Conservation (phyloP, 2,888 invertebrate genomes). For the Melieria picta region DNA sequence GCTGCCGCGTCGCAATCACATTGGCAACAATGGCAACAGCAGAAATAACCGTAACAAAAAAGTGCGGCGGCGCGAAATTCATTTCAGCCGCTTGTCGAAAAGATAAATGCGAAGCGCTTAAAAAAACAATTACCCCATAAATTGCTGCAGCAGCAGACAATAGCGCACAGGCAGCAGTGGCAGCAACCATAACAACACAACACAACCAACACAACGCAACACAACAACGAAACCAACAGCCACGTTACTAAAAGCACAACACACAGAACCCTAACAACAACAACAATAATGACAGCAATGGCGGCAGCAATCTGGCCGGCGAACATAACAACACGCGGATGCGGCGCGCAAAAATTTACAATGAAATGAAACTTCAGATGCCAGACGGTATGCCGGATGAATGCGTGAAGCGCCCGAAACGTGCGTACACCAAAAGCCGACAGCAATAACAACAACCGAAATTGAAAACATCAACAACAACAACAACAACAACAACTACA, state of each 20-base stretch:
- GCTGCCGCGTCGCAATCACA: neutral
- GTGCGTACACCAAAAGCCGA: too few relatives aligned
- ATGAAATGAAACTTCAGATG: too few relatives aligned
- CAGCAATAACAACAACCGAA: too few relatives aligned
- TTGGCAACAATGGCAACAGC: neutral
- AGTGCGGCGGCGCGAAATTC: slow-evolving; percentile 42
- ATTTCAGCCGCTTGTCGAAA: slow-evolving; percentile 54
- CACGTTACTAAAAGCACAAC: slow-evolving; percentile 25
- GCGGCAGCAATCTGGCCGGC: too few relatives aligned
- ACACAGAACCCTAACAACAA: slow-evolving; percentile 32
- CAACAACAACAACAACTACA: too few relatives aligned
- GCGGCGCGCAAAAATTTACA: too few relatives aligned
- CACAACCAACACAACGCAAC: slow-evolving; percentile 32
- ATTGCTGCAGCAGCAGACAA: slow-evolving; percentile 44
- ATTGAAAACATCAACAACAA: too few relatives aligned
- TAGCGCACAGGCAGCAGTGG: neutral
- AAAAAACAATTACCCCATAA: slow-evolving; percentile 62
- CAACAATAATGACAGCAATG: too few relatives aligned
- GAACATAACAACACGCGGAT: too few relatives aligned
- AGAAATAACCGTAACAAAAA: neutral
- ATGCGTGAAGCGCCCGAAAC: too few relatives aligned
- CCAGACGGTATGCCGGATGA: too few relatives aligned
- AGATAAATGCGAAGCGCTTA: slow-evolving; percentile 60
- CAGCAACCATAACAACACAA: neutral
- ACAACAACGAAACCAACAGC: slow-evolving; percentile 33